A percentile compares a stretch with the other conserved stretches of the same genome.
Conservation (phyloP, 1,140 invertebrate genomes). For the Forficula auricularia region DNA sequence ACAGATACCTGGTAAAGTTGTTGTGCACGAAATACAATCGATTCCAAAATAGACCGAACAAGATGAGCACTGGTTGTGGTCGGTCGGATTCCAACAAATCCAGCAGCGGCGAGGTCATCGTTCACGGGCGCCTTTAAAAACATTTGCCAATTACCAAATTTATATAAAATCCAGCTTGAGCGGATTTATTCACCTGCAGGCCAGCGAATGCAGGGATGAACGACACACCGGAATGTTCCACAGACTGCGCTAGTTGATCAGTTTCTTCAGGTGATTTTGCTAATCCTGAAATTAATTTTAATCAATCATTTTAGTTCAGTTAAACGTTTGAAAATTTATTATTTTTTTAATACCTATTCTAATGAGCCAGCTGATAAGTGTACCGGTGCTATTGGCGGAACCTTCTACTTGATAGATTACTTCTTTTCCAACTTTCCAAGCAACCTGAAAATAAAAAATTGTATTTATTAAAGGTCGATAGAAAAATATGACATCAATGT, state of each 20-base stretch:
- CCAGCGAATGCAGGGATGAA: conserved; percentile 87
- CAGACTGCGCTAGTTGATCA: conserved; percentile 47
- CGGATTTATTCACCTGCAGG: conserved; percentile 44
- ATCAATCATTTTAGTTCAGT: background rate
- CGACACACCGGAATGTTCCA: conserved; percentile 57
- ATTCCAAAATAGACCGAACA: conserved; percentile 66
- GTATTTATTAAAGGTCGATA: no score
- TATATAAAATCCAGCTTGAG: conserved; percentile 1
- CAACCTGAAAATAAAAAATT: conserved; percentile 79
- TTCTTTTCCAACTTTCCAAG: conserved; percentile 60
- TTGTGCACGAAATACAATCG: conserved; percentile 65
- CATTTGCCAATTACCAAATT: conserved; percentile 1
- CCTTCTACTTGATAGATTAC: conserved; percentile 67
- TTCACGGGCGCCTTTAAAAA: conserved; percentile 63
- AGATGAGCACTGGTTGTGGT: conserved; percentile 62
- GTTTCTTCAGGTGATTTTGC: conserved; percentile 49
- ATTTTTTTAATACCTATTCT: conserved; percentile 37
- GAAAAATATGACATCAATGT: no score
- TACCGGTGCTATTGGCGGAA: conserved; percentile 68
- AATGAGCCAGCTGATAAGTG: conserved; percentile 71
- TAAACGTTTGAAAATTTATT: background rate
- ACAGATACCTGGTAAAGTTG: conserved; percentile 42
- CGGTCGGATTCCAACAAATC: conserved; percentile 70
- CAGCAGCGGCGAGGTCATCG: conserved; percentile 60
- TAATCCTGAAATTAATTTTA: conserved; percentile 36